These are phyloP conservation scores for Caenorhabditis sp. DNA, from an alignment of 2,888 invertebrate genomes.

Conservation along the genomic window DNA sequence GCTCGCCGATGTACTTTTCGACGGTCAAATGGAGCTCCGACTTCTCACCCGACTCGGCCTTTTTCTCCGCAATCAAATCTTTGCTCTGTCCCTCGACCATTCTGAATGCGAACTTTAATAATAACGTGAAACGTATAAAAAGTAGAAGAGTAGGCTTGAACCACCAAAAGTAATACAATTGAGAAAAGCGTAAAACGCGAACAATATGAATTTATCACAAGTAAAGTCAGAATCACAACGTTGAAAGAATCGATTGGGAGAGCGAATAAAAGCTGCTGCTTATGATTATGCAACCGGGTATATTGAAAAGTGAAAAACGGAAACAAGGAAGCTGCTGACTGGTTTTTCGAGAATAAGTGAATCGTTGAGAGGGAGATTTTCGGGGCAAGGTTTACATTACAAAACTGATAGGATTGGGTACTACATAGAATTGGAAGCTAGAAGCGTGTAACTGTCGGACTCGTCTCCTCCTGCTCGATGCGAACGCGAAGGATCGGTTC, in stretches of 20 bases:
- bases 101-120: slow-evolving; percentile 2
- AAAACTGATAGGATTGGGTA: not conserved
- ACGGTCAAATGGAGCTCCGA: slow-evolving; percentile 21
- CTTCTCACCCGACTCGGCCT: not conserved
- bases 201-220: no score
- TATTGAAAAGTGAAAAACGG: no score
- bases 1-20: slow-evolving; percentile 25
- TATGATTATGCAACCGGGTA: no score
- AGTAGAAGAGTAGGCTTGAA: not conserved
- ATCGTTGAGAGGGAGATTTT: no score
- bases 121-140: not conserved
- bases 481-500: slow-evolving; percentile 11
- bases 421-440: not conserved
- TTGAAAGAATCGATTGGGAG: no score
- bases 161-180: not conserved
- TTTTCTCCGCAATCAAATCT: slow-evolving; percentile 1
- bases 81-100: slow-evolving; percentile 8
- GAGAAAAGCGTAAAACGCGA: no score
- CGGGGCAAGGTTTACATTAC: no score
- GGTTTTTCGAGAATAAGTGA: no score
- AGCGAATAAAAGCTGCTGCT: no score
- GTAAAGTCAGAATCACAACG: no score
- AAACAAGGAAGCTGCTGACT: no score
- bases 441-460: slow-evolving; percentile 28
- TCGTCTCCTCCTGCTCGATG: slow-evolving; percentile 11